phyloP scores from a whole-genome alignment of 2,113 vertebrate species.

The Melanotaenia duboulayi region DNA sequence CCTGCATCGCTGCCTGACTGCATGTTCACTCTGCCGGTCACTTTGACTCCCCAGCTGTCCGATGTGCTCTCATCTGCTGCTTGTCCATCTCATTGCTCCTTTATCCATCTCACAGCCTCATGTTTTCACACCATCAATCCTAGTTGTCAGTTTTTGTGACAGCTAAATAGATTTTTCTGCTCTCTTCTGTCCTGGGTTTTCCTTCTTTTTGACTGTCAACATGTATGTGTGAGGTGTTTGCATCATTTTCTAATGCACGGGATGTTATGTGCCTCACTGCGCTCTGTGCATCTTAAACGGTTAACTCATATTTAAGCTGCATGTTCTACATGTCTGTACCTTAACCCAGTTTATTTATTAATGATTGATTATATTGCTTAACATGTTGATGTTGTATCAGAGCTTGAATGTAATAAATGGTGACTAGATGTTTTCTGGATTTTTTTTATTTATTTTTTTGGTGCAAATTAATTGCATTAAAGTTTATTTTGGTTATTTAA shows the following conservation, averaged over 20 bases:
- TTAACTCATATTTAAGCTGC: constrained; percentile 2
- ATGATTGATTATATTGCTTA: no score
- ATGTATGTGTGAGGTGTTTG: neutral
- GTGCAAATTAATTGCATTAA: no score
- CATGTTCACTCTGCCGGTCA: constrained; percentile 24
- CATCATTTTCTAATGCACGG: neutral
- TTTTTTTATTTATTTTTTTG: no score
- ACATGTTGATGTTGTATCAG: neutral
- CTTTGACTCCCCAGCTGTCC: constrained; percentile 12
- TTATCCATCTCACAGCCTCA: constrained; percentile 14
- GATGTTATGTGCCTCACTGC: neutral
- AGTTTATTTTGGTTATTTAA: no score
- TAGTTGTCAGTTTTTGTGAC: constrained; percentile 34
- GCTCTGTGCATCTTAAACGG: neutral
- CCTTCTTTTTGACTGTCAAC: neutral
- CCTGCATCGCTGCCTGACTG: constrained; percentile 1
- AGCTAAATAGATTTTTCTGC: neutral
- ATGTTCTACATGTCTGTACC: neutral
- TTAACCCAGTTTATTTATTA: constrained; percentile 34
- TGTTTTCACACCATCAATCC: neutral
- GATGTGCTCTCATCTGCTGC: neutral
- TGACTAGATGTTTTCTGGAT: neutral
- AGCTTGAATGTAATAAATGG: neutral
- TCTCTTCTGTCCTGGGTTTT: neutral
- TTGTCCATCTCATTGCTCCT: neutral